A percentile compares a stretch with the other conserved stretches of the same genome.
These are phyloP conservation scores for Heteromormyrus szaboi DNA, from an alignment of 2,797 vertebrate species.

Conservation along the genomic window DNA sequence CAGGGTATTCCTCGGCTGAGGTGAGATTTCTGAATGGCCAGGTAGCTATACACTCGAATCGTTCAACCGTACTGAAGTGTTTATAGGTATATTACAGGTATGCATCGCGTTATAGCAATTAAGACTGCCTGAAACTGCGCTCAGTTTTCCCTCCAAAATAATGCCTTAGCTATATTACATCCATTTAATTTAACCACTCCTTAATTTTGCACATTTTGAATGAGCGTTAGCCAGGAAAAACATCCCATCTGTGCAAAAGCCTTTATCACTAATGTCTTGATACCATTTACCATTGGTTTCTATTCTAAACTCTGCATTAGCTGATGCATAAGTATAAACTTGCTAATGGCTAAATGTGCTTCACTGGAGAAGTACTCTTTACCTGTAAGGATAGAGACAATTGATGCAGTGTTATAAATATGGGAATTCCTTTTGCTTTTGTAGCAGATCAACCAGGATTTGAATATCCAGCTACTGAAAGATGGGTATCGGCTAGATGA, in stretches of 20 bases:
- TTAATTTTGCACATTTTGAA: slow-evolving; percentile 2
- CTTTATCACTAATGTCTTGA: not conserved
- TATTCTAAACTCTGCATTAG: not conserved
- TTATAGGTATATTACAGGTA: not conserved
- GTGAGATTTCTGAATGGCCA: slow-evolving; percentile 82
- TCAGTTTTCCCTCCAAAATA: not conserved
- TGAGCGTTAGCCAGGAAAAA: not conserved
- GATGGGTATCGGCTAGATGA: slow-evolving; percentile 95
- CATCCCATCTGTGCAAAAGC: not conserved
- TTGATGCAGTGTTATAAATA: not conserved
- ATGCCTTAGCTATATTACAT: not conserved
- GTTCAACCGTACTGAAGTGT: slow-evolving; percentile 29
- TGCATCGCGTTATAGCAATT: not conserved
- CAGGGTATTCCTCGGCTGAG: slow-evolving; percentile 98
- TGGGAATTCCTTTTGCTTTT: slow-evolving; percentile 43
- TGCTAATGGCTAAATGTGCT: not conserved
- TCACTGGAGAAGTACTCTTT: not conserved
- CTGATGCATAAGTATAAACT: not conserved
- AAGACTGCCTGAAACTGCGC: not conserved
- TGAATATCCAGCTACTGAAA: slow-evolving; percentile 98
- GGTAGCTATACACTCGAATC: slow-evolving; percentile 56
- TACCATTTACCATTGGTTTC: not conserved
- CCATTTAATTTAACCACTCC: not conserved
- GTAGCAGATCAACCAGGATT: slow-evolving; percentile 98
- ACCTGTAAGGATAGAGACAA: not conserved